phyloP scores from a whole-genome alignment of 2,113 vertebrate genomes.

The Gavia stellata region DNA sequence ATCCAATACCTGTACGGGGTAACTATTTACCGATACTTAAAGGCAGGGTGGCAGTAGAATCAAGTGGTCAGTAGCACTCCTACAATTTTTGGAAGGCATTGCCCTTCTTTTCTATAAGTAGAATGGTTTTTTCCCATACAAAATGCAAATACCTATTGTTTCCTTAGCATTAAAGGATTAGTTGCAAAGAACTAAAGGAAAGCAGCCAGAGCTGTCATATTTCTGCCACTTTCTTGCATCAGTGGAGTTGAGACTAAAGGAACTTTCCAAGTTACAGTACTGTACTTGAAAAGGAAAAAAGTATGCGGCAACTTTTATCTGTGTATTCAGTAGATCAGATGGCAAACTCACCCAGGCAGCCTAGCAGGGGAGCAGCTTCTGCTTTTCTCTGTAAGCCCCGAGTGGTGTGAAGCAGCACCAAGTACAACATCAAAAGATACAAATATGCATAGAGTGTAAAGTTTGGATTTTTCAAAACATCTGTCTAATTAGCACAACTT shows the following conservation, averaged over 20 bases:
- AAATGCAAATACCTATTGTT: conserved; percentile 19
- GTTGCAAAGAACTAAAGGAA: conserved; percentile 20
- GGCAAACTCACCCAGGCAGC: conserved; percentile 41
- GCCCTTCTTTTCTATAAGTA: neutral
- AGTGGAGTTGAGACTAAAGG: conserved; percentile 39
- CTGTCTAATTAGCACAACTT: conserved; percentile 37
- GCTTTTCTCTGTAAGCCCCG: neutral
- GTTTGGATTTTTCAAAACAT: conserved; percentile 4
- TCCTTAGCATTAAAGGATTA: conserved; percentile 13
- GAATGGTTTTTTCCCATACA: neutral
- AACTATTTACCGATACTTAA: neutral
- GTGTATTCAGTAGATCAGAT: conserved; percentile 50
- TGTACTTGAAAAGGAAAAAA: conserved; percentile 46
- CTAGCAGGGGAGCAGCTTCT: conserved; percentile 32
- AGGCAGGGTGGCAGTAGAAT: neutral
- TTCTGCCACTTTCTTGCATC: conserved; percentile 49
- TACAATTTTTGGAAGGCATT: neutral
- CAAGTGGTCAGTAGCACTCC: neutral
- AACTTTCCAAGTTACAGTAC: conserved; percentile 32
- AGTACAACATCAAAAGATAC: conserved; percentile 24
- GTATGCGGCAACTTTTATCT: conserved; percentile 37
- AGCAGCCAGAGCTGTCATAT: conserved; percentile 41
- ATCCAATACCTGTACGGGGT: neutral
- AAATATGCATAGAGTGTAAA: neutral
- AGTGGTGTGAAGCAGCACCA: conserved; percentile 27